Conservation (phyloP, 1,140 invertebrate genomes). For the Anastrepha ludens region DNA sequence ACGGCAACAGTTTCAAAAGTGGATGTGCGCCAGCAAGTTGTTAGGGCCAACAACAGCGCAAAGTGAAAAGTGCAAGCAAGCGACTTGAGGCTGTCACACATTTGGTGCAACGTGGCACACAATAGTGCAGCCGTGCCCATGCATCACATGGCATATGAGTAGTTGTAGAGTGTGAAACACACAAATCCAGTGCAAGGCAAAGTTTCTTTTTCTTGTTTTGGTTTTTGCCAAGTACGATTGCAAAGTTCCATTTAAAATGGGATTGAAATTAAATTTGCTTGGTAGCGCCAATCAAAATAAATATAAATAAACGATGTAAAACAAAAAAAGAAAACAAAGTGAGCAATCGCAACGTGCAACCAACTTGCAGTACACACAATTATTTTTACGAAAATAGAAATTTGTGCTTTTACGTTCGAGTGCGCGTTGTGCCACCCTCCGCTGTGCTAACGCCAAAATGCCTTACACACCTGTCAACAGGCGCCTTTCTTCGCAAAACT, state of each 20-base stretch:
- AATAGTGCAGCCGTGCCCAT: not conserved
- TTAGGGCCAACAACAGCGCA: constrained; percentile 24
- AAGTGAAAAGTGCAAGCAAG: not conserved
- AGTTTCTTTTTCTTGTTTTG: not conserved
- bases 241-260: constrained; percentile 34
- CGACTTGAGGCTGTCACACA: not conserved
- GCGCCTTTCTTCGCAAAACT: not conserved
- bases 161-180: not conserved
- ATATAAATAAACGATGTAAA: not conserved
- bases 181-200: not conserved
- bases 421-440: not conserved
- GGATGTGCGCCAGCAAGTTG: constrained; percentile 22
- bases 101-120: constrained; percentile 18
- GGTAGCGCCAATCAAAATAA: constrained; percentile 28
- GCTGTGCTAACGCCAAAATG: not conserved
- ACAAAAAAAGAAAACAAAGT: constrained; percentile 7
- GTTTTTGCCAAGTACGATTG: not conserved
- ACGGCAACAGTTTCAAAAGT: constrained; percentile 43
- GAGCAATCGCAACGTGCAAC: constrained; percentile 27
- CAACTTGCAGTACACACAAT: not conserved
- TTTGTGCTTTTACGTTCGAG: not conserved
- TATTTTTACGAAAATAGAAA: constrained; percentile 18
- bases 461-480: not conserved
- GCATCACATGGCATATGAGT: not conserved
- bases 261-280: constrained; percentile 37